A percentile compares a stretch with the other conserved stretches of the same genome.
phyloP scores from a whole-genome alignment of 2,113 vertebrate species.

The Uropsilus gracilis region DNA sequence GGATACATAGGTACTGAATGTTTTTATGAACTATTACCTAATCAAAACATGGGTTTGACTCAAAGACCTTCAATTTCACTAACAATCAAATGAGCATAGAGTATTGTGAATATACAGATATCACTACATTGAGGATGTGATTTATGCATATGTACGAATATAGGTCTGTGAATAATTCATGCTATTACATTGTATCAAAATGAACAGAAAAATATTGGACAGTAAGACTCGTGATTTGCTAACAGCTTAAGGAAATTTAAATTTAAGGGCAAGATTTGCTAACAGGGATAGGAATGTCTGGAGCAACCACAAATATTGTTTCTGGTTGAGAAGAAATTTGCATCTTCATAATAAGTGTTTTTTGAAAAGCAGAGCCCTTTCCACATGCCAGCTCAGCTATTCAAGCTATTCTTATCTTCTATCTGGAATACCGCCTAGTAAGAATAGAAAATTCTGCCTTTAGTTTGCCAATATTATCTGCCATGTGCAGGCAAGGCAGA shows the following conservation, averaged over 20 bases:
- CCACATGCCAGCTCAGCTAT: conserved; percentile 57
- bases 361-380: conserved; percentile 64
- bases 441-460: conserved; percentile 77
- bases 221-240: neutral
- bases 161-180: neutral
- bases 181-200: neutral
- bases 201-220: neutral
- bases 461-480: conserved; percentile 77
- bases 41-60: neutral
- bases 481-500: conserved; percentile 59
- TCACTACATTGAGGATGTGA: neutral
- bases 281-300: conserved; percentile 26
- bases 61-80: neutral
- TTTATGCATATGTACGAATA: neutral
- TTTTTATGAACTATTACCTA: neutral
- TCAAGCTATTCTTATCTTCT: conserved; percentile 72
- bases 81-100: neutral
- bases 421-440: conserved; percentile 71
- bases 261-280: neutral
- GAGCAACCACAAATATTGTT: neutral
- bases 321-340: conserved; percentile 65
- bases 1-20: neutral
- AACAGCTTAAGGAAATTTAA: neutral
- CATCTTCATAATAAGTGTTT: conserved; percentile 73
- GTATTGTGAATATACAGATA: neutral